Conservation (phyloP, 2,888 invertebrate species). For the Aphidoletes aphidimyza region DNA sequence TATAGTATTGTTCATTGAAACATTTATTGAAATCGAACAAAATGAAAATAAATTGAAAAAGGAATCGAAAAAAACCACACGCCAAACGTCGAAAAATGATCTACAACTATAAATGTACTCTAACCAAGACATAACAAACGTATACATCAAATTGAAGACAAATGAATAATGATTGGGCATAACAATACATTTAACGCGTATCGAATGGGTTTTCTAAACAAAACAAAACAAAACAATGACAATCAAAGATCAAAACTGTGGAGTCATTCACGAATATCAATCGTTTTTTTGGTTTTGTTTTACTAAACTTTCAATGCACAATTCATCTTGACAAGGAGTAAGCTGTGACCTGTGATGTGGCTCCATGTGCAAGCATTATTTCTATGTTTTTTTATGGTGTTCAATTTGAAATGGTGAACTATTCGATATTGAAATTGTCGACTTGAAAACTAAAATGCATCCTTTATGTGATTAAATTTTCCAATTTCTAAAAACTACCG, state of each 20-base stretch:
- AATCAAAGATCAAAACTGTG: conserved; percentile 17
- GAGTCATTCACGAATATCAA: background rate
- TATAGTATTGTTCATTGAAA: background rate
- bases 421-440: too few species aligned
- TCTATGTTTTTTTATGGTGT: too few species aligned
- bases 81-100: background rate
- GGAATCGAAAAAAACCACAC: background rate
- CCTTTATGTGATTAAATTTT: too few species aligned
- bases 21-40: too few species aligned
- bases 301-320: too few species aligned
- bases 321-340: background rate
- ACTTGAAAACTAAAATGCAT: too few species aligned
- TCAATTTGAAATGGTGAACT: too few species aligned
- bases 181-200: conserved; percentile 37
- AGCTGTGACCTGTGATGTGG: conserved; percentile 16
- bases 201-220: background rate
- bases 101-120: background rate
- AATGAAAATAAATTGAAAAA: too few species aligned
- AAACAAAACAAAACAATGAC: background rate
- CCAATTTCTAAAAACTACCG: background rate
- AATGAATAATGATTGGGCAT: background rate
- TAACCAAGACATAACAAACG: background rate
- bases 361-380: background rate
- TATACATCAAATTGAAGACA: background rate
- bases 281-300: background rate